Conservation (phyloP, 2,888 invertebrate genomes). For the Cerastoderma edule region DNA sequence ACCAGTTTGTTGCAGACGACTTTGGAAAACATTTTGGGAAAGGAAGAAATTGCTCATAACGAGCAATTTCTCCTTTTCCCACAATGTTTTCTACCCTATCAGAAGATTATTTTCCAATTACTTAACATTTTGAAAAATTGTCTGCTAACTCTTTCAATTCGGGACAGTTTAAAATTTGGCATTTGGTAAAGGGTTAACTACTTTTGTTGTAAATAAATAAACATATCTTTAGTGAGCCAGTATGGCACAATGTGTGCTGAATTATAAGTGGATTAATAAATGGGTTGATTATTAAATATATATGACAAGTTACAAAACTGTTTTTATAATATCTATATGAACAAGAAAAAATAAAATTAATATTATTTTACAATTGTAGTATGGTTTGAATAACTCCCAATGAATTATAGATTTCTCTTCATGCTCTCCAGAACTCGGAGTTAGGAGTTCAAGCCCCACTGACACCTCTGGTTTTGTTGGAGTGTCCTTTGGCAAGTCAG, state of each 20-base stretch:
- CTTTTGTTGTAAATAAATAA: too few species aligned
- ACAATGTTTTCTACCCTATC: slow-evolving; percentile 2
- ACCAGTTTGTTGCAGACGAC: too few species aligned
- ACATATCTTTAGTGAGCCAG: slow-evolving; percentile 5
- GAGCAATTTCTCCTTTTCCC: slow-evolving; percentile 14
- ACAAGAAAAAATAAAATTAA: slow-evolving; percentile 21
- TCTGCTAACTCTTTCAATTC: neutral
- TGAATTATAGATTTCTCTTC: too few species aligned
- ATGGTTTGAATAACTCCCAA: too few species aligned
- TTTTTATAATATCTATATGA: slow-evolving; percentile 25
- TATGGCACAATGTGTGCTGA: neutral
- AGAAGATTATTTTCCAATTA: too few species aligned
- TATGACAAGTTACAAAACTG: slow-evolving; percentile 9
- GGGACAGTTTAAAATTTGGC: neutral
- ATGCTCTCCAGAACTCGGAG: too few species aligned
- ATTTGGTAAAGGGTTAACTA: neutral
- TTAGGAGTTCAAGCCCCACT: too few species aligned
- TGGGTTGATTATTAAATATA: slow-evolving; percentile 1
- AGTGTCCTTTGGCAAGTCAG: too few species aligned
- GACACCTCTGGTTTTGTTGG: too few species aligned
- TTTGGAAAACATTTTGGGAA: too few species aligned
- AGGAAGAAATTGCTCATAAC: slow-evolving; percentile 10
- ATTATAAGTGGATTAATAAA: too few species aligned
- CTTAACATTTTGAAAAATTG: too few species aligned
- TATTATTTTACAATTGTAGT: slow-evolving; percentile 11